Evolutionary conservation across 2,113 vertebrate genomes (phyloP), one percentile per base, ranked within the genome.

Genomic region (Pipra filicauda): DNA sequence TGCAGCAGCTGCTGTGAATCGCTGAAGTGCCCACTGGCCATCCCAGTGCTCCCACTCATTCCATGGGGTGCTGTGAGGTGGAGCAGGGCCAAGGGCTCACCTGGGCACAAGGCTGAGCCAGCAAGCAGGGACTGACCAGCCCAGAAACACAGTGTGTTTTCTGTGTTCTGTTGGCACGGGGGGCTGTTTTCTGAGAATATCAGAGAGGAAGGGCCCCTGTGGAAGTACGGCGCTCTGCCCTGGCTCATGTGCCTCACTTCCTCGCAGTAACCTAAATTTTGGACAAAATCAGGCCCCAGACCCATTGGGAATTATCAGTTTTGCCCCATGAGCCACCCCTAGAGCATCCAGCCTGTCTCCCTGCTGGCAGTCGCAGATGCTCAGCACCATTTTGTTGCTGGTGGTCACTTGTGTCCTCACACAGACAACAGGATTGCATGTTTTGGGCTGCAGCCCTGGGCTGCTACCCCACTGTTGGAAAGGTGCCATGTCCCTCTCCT

Each of bases 321-420:
- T 65, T 52, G 24, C 19, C 37, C 37, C 57, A 87, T 58, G 30
- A 52, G 52, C 37, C 19, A 14, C 10, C 52, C 0, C 0, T 16
- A 19, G 46, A 79, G n/a, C 72, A 54, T 41, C 57, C 20, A 8
- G 58, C 64, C 49, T 48, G 67, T 58, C 26, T 31, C 48, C 19
- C 49, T 10, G 7, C 39, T 8, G 12, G 41, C 31, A 35, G 62
- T 5, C 0, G 0, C 64, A 86, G 77, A 27, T 14, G 30, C 19
- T 44, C 0, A 0, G 44, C 54, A 69, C 30, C 2, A 1, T 59
- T 74, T 51, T 0, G 0, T 80, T 33, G 44, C 73, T 6, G 9
- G 33, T 73, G 48, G 39, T 64, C 67, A 31, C 58, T 15, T 3
- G 2, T 65, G 44, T 65, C 20, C 77, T 76, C 49, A 75, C 39